These are phyloP conservation scores for Tragelaphus buxtoni DNA, from an alignment of 2,113 vertebrate genomes.

Conservation along the genomic window DNA sequence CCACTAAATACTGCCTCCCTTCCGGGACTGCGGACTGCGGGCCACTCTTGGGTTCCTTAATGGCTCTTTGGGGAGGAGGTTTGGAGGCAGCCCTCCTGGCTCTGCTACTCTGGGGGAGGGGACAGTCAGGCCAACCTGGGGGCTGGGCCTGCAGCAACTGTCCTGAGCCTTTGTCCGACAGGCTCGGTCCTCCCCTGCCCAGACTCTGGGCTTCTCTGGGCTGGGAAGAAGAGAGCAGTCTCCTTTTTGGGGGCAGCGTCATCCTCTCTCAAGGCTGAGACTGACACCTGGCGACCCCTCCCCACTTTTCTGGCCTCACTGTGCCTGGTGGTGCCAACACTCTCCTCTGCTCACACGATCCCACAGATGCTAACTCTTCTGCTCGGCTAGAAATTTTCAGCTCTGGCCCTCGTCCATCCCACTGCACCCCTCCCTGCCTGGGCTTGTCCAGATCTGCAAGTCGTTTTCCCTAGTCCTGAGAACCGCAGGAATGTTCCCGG, in stretches of 20 bases:
- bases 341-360: not conserved
- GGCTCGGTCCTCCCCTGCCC: not conserved
- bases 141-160: too few relatives aligned
- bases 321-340: not conserved
- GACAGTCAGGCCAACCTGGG: too few relatives aligned
- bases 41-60: not conserved
- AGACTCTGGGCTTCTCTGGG: not conserved
- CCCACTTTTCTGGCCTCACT: not conserved
- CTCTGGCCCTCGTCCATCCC: not conserved
- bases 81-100: not conserved
- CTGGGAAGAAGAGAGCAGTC: not conserved
- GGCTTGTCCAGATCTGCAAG: not conserved
- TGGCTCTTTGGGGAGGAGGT: not conserved
- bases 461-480: not conserved
- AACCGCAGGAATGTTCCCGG: not conserved
- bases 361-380: not conserved
- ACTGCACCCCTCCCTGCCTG: not conserved
- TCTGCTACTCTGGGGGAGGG: not conserved
- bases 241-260: not conserved
- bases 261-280: not conserved
- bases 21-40: not conserved
- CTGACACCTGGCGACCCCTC: not conserved
- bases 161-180: not conserved
- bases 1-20: not conserved
- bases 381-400: conserved; percentile 28